Evolutionary conservation across 92 coral and sea anemone genomes (phyloP), one percentile per base, ranked within the genome.

Genomic region (Virgularia gustaviana): DNA sequence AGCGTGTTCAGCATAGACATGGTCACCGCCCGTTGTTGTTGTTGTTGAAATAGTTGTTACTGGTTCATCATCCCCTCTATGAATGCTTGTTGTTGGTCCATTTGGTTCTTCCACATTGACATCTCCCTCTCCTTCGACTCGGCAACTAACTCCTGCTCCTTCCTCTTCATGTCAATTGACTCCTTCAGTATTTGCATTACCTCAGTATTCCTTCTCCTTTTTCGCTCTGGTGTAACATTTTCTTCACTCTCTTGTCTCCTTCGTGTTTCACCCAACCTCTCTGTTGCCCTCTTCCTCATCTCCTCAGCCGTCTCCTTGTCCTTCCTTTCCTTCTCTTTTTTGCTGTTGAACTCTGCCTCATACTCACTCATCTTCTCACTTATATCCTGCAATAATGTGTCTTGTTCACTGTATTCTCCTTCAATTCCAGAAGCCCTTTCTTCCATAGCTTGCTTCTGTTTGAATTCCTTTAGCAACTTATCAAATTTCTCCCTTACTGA

Each of bases 401-500:
- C 49, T 20, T 20, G 28, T 59, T 80, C 88, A 1, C 47, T 60
- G 25, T 66, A 75, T 18, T 81, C 86, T 20, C 19, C 82, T 25
- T 81, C 82, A 10, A 76, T 52, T 4, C 86, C 82, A 55, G 77
- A 55, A 20, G 83, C 76, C 13, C 53, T 57, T 57, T 39, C 18
- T 35, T 75, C 78, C 18, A n/a, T 79, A 1, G 45, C 32, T 75
- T 81, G 81, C 23, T 53, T 76, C 65, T 35, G 77, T 12, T 76
- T 66, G 23, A 55, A 75, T 9, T 76, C 81, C 30, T 58, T 81
- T 36, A 49, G 19, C 37, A 73, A n/a, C 65, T 67, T 67, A 0
- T 67, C 86, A 58, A 75, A 51, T 32, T 29, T 75, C 28, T 75
- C 78, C 64, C 83, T 84, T 3, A 52, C 80, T 54, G 81, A 79